phyloP scores from a whole-genome alignment of 2,113 vertebrate genomes.

The Anser cygnoides region DNA sequence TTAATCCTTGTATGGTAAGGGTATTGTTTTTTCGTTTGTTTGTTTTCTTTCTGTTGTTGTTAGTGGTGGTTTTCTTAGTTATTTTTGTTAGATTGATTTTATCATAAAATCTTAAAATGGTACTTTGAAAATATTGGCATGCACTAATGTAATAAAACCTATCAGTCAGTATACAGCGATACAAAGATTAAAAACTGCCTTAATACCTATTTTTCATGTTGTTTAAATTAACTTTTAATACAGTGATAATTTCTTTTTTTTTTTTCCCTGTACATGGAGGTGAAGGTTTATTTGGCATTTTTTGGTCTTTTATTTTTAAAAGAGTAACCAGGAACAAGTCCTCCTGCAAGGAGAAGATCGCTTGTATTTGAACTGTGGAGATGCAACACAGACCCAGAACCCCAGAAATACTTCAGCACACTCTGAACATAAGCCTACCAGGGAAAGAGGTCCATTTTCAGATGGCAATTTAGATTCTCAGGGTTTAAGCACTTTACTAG shows the following conservation, averaged over 20 bases:
- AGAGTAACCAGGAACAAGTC: conserved; percentile 99
- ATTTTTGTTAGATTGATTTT: not conserved
- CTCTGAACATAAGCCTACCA: conserved; percentile 69
- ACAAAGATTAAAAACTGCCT: not conserved
- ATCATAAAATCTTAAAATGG: not conserved
- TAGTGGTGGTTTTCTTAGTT: not conserved
- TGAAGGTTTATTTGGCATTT: not conserved
- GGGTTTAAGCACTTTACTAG: conserved; percentile 99
- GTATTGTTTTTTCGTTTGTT: not conserved
- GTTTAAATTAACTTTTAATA: not conserved
- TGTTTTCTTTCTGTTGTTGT: no score
- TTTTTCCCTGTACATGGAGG: not conserved
- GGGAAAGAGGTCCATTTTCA: conserved; percentile 79
- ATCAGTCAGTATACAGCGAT: not conserved
- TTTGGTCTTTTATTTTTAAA: not conserved
- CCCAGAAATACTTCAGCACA: conserved; percentile 67
- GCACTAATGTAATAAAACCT: not conserved
- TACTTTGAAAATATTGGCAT: not conserved
- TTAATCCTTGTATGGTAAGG: conserved; percentile 96
- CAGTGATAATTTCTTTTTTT: not conserved
- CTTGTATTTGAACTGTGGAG: conserved; percentile 95
- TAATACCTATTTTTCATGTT: not conserved
- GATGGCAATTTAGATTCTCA: conserved; percentile 85
- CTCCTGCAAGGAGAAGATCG: conserved; percentile 96
- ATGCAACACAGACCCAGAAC: conserved; percentile 86